Percentiles rank a stretch among this genome's conserved stretches.
phyloP scores from a whole-genome alignment of 2,113 vertebrate genomes.

The Oostethus manadensis region DNA sequence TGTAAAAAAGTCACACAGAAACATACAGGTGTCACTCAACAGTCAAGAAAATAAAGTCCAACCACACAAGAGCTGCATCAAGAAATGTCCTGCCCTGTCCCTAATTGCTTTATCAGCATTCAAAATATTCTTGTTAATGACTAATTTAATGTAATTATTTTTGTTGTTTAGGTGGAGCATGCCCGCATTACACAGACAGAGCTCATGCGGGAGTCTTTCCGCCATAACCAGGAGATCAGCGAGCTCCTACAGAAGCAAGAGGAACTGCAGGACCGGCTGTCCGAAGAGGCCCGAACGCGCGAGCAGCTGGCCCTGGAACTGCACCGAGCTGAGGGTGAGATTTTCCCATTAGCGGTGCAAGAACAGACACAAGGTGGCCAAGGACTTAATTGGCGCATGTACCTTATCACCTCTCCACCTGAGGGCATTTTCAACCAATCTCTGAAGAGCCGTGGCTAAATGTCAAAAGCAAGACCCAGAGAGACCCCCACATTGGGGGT shows the following conservation, averaged over 20 bases:
- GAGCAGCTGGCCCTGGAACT: conserved; percentile 91
- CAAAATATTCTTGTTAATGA: too few relatives aligned
- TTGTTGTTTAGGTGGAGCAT: conserved; percentile 82
- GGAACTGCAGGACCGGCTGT: conserved; percentile 84
- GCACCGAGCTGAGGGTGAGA: conserved; percentile 85
- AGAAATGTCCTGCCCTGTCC: too few relatives aligned
- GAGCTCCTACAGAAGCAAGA: conserved; percentile 84
- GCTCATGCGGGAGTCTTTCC: conserved; percentile 88
- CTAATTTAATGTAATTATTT: neutral
- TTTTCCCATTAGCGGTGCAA: neutral
- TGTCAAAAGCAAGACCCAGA: neutral
- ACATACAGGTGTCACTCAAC: too few relatives aligned
- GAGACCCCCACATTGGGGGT: conserved; percentile 13
- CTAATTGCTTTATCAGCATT: too few relatives aligned
- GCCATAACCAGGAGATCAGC: conserved; percentile 80
- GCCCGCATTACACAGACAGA: conserved; percentile 90
- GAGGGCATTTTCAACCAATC: neutral
- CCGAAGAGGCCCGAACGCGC: conserved; percentile 80
- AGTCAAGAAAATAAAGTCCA: too few relatives aligned
- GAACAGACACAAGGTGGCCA: neutral
- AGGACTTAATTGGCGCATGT: neutral
- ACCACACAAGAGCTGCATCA: too few relatives aligned
- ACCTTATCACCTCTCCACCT: neutral
- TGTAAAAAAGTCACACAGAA: too few relatives aligned
- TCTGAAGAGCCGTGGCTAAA: neutral